phyloP scores from a whole-genome alignment of 2,888 invertebrate species.

The Euclidia mi region DNA sequence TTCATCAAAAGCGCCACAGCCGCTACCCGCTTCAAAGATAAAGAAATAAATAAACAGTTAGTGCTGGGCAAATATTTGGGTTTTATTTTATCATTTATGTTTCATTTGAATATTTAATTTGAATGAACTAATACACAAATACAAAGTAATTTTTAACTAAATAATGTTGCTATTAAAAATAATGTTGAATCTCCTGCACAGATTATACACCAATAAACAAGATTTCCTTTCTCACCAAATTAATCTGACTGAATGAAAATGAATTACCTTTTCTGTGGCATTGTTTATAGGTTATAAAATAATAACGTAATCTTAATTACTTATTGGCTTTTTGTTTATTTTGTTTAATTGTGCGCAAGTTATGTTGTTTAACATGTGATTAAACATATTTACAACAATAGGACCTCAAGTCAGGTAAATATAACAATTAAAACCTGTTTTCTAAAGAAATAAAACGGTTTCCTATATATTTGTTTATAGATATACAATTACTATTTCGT shows the following conservation, averaged over 20 bases:
- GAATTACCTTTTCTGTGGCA: background rate
- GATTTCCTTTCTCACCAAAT: background rate
- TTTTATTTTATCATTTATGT: too few relatives aligned
- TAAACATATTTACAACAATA: background rate
- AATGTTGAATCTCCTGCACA: too few relatives aligned
- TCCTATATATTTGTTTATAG: background rate
- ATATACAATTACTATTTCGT: too few relatives aligned
- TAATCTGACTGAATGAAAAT: background rate
- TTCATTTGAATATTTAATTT: too few relatives aligned
- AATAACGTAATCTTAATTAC: background rate
- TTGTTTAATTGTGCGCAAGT: background rate
- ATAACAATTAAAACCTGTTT: background rate
- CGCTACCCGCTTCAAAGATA: too few relatives aligned
- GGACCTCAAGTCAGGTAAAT: background rate
- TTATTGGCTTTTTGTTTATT: background rate
- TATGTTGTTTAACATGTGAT: background rate
- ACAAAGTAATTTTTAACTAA: too few relatives aligned
- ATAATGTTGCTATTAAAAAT: too few relatives aligned
- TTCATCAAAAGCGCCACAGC: too few relatives aligned
- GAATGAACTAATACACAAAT: too few relatives aligned
- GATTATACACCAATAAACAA: too few relatives aligned
- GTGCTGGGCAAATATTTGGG: too few relatives aligned
- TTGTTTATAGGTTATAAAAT: constrained; percentile 2
- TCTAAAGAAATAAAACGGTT: background rate
- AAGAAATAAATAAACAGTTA: too few relatives aligned